Percentiles rank a stretch among this genome's conserved stretches.
phyloP scores from a whole-genome alignment of 2,888 invertebrate species.

The Acanthosoma haemorrhoidale region DNA sequence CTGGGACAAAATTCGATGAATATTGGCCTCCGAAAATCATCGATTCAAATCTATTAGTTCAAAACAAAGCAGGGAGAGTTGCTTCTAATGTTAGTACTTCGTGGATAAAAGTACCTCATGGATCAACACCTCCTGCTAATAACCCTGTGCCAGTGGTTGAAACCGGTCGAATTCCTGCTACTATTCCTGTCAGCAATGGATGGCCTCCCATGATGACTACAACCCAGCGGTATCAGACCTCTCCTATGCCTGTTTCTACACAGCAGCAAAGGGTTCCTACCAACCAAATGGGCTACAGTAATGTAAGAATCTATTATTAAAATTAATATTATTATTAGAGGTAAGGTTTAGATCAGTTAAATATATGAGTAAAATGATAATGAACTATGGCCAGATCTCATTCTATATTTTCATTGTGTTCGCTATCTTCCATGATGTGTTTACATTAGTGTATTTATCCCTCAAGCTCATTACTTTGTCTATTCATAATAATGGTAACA shows the following conservation, averaged over 20 bases:
- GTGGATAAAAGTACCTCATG: conserved; percentile 41
- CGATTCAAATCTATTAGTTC: conserved; percentile 69
- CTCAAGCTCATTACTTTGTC: too few relatives aligned
- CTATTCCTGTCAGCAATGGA: conserved; percentile 28
- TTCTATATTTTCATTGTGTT: too few relatives aligned
- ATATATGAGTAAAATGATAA: too few relatives aligned
- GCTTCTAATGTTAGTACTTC: conserved; percentile 39
- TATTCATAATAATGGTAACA: too few relatives aligned
- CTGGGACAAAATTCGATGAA: conserved; percentile 83
- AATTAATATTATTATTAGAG: too few relatives aligned
- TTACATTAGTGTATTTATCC: too few relatives aligned
- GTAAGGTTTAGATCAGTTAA: too few relatives aligned
- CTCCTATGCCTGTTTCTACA: not conserved
- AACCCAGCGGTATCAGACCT: conserved; percentile 13
- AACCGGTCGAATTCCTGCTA: not conserved
- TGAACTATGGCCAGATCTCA: too few relatives aligned
- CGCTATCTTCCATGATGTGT: too few relatives aligned
- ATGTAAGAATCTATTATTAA: too few relatives aligned
- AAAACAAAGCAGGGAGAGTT: conserved; percentile 32
- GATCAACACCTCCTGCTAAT: conserved; percentile 33
- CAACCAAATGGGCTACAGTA: not conserved
- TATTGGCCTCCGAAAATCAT: conserved; percentile 89
- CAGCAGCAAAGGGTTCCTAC: conserved; percentile 11
- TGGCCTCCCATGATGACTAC: conserved; percentile 29
- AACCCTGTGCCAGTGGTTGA: not conserved